Conservation (phyloP, 2,797 vertebrate species). For the Danio jaintianensis region DNA sequence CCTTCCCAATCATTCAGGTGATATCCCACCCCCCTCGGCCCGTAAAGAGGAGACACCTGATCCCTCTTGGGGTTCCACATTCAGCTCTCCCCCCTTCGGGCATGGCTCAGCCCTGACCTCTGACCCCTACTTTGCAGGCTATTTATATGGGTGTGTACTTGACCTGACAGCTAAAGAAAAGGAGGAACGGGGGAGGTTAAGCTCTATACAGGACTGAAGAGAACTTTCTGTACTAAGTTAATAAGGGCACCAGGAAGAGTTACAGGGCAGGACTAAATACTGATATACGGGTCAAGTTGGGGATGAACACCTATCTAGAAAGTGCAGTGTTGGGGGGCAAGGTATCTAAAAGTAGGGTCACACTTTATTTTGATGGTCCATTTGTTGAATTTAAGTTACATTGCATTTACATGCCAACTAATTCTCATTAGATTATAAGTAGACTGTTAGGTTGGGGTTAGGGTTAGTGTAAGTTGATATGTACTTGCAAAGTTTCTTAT, state of each 20-base stretch:
- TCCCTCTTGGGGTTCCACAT: slow-evolving; percentile 50
- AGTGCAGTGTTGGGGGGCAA: not conserved
- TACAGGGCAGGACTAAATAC: slow-evolving; percentile 2
- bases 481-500: too few relatives aligned
- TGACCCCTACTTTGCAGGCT: slow-evolving; percentile 64
- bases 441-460: too few relatives aligned
- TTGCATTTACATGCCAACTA: too few relatives aligned
- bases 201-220: slow-evolving; percentile 37
- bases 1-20: slow-evolving; percentile 58
- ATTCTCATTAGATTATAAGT: too few relatives aligned
- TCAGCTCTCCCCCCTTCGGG: slow-evolving; percentile 46
- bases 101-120: slow-evolving; percentile 61
- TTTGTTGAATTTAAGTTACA: too few relatives aligned
- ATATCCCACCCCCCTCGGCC: slow-evolving; percentile 42
- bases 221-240: slow-evolving; percentile 47
- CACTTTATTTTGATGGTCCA: too few relatives aligned
- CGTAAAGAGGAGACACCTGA: slow-evolving; percentile 51
- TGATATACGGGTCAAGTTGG: not conserved
- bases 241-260: slow-evolving; percentile 45
- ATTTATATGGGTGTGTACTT: slow-evolving; percentile 70
- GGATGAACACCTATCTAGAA: not conserved
- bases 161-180: slow-evolving; percentile 61
- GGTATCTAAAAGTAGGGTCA: not conserved
- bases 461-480: too few relatives aligned
- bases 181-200: slow-evolving; percentile 32